Base-by-base conservation (phyloP, 2,797 vertebrate species). In the Eutrigla gurnardus region DNA sequence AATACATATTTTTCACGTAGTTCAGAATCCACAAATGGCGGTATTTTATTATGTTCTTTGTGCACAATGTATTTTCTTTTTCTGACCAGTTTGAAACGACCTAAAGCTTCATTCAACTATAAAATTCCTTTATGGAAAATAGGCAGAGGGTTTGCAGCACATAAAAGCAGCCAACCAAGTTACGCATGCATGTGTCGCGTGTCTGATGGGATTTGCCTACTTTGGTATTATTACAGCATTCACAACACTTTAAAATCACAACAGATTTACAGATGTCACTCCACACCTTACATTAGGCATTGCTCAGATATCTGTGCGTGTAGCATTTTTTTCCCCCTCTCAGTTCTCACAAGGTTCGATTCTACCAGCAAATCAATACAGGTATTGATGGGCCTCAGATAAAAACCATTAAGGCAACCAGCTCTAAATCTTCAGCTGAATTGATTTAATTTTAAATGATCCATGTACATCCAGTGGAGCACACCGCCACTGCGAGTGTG, bases 371-470 rank as follows among this genome's bases (percentile, higher is more conserved):
- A 78, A 93, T 93, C 93, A 78, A 93, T 93, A 73, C 17, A 49
- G 50, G 80, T 90, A 93, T 94, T 91, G 92, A 94, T 91, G 90
- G 79, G 68, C 71, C 74, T 90, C 91, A 89, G 89, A 89, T 89
- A 90, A 87, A 92, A 94, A 87, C 89, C 86, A 92, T 92, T 92
- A 92, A 69, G 71, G 91, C 82, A 67, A 90, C 87, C 85, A 83
- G 90, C 77, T 88, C 83, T 93, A 93, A 93, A 93, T 93, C 91
- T 86, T 92, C 92, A 85, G 84, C 67, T 84, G 88, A 93, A 94
- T 92, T 93, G 91, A 94, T 95, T 93, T 92, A 77, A 90, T 93
- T 93, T 91, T 69, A 93, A 93, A 92, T 93, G 93, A 94, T 94
- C 91, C 92, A 90, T 92, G 91, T 85, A 76, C 86, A 73, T 90